Percentiles rank a stretch among this genome's conserved stretches.
Conservation (phyloP, 2,113 vertebrate species). For the Gymnarchus niloticus region DNA sequence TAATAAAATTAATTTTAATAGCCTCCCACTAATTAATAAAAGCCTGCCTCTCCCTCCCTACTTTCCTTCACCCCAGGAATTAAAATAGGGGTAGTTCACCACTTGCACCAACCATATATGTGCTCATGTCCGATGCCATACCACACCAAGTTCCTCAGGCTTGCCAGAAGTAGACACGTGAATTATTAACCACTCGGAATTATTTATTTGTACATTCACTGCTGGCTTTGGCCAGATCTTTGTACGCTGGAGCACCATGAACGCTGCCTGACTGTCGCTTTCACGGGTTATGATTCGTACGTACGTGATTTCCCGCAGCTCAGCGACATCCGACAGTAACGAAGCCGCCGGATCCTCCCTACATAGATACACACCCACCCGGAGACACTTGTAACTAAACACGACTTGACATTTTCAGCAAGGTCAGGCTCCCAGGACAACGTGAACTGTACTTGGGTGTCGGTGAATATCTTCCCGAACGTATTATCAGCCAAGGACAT, state of each 20-base stretch:
- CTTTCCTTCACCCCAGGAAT: not conserved
- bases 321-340: not conserved
- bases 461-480: not conserved
- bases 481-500: not conserved
- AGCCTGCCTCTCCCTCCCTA: not conserved
- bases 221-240: conserved; percentile 3
- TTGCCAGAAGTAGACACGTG: conserved; percentile 13
- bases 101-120: not conserved
- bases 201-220: conserved; percentile 28
- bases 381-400: not conserved
- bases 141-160: not conserved
- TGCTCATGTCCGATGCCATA: not conserved
- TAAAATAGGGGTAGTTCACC: not conserved
- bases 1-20: not conserved
- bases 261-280: conserved; percentile 28
- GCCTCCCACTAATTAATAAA: not conserved
- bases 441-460: not conserved
- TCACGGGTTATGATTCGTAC: not conserved
- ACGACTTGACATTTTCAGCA: not conserved
- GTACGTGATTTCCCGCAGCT: not conserved
- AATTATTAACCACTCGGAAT: conserved; percentile 22
- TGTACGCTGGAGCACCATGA: conserved; percentile 23
- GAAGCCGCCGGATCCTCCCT: too few species aligned
- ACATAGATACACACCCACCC: not conserved
- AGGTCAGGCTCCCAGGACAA: not conserved